Evolutionary conservation across 2,797 vertebrate species (phyloP).

Genomic region (Sciaenops ocellatus): DNA sequence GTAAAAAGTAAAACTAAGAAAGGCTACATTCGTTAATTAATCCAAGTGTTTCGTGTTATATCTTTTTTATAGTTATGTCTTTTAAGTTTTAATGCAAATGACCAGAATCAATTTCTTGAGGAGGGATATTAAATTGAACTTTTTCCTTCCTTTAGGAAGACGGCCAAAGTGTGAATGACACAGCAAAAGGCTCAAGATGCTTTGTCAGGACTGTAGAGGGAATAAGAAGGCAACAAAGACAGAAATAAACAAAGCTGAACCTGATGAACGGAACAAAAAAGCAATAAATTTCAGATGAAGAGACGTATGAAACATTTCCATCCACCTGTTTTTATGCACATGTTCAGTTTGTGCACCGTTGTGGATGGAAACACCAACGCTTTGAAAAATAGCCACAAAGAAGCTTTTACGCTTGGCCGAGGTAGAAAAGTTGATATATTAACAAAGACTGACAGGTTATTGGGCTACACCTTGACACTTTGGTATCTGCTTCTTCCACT

Average conservation of each 20-base stretch:
- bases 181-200: constrained; percentile 39
- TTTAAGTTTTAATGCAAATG: constrained; percentile 29
- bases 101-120: constrained; percentile 26
- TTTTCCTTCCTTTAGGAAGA: constrained; percentile 17
- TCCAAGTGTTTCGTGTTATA: neutral
- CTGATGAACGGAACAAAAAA: neutral
- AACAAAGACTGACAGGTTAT: neutral
- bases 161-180: constrained; percentile 38
- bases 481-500: neutral
- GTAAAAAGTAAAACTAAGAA: neutral
- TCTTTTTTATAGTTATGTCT: neutral
- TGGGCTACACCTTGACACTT: neutral
- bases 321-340: neutral
- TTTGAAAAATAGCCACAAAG: neutral
- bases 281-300: neutral
- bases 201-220: constrained; percentile 22
- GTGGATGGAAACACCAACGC: neutral
- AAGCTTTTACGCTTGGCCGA: neutral
- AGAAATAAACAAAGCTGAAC: neutral
- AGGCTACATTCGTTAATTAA: neutral
- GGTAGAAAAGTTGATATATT: neutral
- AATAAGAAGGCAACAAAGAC: neutral
- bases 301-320: neutral
- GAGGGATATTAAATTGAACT: neutral
- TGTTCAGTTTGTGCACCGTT: neutral